Evolutionary conservation across 2,888 invertebrate genomes (phyloP).

Genomic region (Danaus chrysippus): DNA sequence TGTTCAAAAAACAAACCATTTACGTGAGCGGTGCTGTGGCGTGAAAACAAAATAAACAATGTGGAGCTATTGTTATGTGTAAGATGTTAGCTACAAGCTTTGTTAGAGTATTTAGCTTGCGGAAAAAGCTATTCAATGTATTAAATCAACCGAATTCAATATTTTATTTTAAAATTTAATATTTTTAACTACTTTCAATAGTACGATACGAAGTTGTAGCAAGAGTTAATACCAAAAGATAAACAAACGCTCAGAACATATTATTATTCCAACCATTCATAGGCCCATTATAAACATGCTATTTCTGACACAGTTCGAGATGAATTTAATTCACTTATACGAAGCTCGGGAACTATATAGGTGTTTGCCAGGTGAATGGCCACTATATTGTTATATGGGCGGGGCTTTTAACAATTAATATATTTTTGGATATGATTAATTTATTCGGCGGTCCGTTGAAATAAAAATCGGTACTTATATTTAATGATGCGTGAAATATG

Average conservation of each 20-base stretch:
- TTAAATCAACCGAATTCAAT: background rate
- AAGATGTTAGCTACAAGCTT: too few relatives aligned
- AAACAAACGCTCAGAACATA: background rate
- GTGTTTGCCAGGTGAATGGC: background rate
- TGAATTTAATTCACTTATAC: constrained; percentile 1
- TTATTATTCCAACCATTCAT: background rate
- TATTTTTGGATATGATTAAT: background rate
- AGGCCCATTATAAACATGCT: background rate
- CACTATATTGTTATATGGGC: background rate
- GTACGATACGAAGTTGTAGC: too few relatives aligned
- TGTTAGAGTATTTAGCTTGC: too few relatives aligned
- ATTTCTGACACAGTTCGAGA: background rate
- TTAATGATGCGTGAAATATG: too few relatives aligned
- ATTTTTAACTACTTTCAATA: background rate
- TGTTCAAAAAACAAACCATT: too few relatives aligned
- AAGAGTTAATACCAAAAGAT: background rate
- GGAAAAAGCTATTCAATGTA: too few relatives aligned
- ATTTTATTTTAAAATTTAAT: background rate
- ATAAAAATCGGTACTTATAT: too few relatives aligned
- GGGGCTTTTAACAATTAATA: background rate
- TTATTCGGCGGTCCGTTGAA: background rate
- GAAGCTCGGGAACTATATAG: background rate
- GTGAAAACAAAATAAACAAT: too few relatives aligned
- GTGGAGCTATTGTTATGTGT: too few relatives aligned
- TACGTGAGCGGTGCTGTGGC: too few relatives aligned